Evolutionary conservation across 2,888 invertebrate species (phyloP).

Genomic region (Mythimna impura): DNA sequence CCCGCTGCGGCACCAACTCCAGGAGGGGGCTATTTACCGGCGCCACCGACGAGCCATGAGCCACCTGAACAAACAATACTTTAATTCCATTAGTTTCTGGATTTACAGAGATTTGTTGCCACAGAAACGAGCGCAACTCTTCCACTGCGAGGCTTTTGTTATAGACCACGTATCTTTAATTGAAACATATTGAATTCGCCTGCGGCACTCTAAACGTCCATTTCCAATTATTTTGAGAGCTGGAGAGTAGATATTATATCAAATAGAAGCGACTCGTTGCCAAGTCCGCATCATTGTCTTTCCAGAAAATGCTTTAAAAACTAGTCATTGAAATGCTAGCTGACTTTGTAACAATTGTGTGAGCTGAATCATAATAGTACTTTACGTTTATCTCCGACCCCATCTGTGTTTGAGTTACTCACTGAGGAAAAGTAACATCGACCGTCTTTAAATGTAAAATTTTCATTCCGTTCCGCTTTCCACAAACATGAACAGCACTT

Average conservation of each 20-base stretch:
- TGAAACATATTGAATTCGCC: slow-evolving; percentile 35
- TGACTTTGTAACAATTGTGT: slow-evolving; percentile 45
- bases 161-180: slow-evolving; percentile 49
- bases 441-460: slow-evolving; percentile 35
- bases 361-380: slow-evolving; percentile 62
- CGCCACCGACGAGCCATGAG: slow-evolving; percentile 68
- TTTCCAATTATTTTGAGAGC: slow-evolving; percentile 44
- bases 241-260: slow-evolving; percentile 21
- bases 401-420: slow-evolving; percentile 49
- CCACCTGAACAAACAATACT: slow-evolving; percentile 77
- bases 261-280: slow-evolving; percentile 3
- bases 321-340: slow-evolving; percentile 47
- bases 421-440: slow-evolving; percentile 42
- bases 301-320: slow-evolving; percentile 56
- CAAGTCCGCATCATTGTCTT: slow-evolving; percentile 35
- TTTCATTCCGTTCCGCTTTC: slow-evolving; percentile 22
- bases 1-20: neutral
- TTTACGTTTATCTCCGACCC: slow-evolving; percentile 59
- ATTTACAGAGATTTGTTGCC: slow-evolving; percentile 65
- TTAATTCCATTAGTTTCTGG: slow-evolving; percentile 73
- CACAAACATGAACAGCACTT: slow-evolving; percentile 27
- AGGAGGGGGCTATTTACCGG: slow-evolving; percentile 61
- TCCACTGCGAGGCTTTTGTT: slow-evolving; percentile 50
- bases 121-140: slow-evolving; percentile 45
- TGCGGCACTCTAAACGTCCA: slow-evolving; percentile 11